Base-by-base conservation (phyloP, 2,113 vertebrate species). In the Laticauda laticaudata region DNA sequence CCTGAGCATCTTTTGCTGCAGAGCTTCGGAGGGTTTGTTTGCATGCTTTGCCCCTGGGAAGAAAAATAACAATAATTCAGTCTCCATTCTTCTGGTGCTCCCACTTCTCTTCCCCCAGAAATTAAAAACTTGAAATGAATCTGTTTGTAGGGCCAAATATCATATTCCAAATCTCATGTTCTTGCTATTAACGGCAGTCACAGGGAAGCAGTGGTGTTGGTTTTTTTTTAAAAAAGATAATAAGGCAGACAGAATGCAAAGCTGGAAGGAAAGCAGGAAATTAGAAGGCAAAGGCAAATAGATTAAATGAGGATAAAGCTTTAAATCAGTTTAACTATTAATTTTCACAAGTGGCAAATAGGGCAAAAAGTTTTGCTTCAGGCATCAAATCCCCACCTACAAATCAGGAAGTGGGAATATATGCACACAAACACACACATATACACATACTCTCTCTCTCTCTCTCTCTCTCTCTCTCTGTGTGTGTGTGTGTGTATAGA, bases 311-410 rank as follows among this genome's bases (percentile, higher is more conserved):
- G 12, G 75, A 69, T 51, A 89, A 69, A 87, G 69, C 20, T 26
- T 61, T 90, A 90, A 90, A 94, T 94, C 91, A 94, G 87, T 94
- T 90, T 94, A 92, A 92, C 92, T 90, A 94, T 92, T 92, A 87
- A 92, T 94, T 94, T 92, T 87, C 88, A 87, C 88, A 64, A 92
- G n/a, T 90, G 55, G 34, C 85, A 93, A 89, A 34, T 34, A n/a
- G 34, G 26, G n/a, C 21, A 54, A 87, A 26, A 48, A 18, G 56
- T 87, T 64, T 34, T 86, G 75, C 91, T 90, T 56, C 48, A 45
- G 88, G 93, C 93, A 69, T 54, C 88, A 90, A 51, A 92, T 91
- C 48, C 69, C 6, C 48, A 20, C 15, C 69, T 39, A 81, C n/a
- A 39, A 39, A 81, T 39, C 69, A 75, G n/a, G 64, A 34, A 34